Base-by-base conservation (phyloP, 2,113 vertebrate genomes). In the Psammodynastes pulverulentus region DNA sequence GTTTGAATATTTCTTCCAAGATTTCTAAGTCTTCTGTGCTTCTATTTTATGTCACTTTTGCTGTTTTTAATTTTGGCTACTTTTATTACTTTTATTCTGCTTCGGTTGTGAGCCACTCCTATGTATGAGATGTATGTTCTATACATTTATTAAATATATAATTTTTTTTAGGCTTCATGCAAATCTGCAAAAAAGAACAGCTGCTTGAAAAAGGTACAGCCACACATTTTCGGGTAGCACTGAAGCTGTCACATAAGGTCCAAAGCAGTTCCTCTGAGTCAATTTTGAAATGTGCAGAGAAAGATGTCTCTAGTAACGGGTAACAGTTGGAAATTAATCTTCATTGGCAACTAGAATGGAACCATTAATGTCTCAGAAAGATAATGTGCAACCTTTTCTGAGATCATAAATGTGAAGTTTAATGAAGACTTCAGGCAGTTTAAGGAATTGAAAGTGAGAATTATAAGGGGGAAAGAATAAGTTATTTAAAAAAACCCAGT, bases 371-470 rank as follows among this genome's bases (percentile, higher is more conserved):
- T 26, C 15, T 87, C 58, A 51, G 23, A 91, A 93, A 56, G 17
- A 79, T 95, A 89, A 86, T 29, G 3, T 90, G 19, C 92, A 95
- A 34, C 62, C n/a, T 96, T 94, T 95, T 3, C 17, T 95, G 56
- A 54, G 56, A 94, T 92, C 26, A 90, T 91, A 91, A 96, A 92
- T 29, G 43, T 1, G 54, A 46, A 94, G 21, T 21, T 96, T 96
- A 96, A 94, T 92, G 87, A 95, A 94, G 67, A 88, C 72, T 90
- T 8, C 89, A 89, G 46, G 45, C 19, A 45, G 67, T 48, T 94
- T 13, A 29, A 95, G 29, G 86, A 87, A 90, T 58, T 84, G n/a
- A 94, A 90, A 91, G 84, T 5, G 53, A 43, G 86, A 86, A 91
- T 72, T 56, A 45, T 93, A 91, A 88, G 87, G 7, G 90, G 51